These are phyloP conservation scores for Todiramphus saurophagus DNA, from an alignment of 2,113 vertebrate species.

Conservation along the genomic window DNA sequence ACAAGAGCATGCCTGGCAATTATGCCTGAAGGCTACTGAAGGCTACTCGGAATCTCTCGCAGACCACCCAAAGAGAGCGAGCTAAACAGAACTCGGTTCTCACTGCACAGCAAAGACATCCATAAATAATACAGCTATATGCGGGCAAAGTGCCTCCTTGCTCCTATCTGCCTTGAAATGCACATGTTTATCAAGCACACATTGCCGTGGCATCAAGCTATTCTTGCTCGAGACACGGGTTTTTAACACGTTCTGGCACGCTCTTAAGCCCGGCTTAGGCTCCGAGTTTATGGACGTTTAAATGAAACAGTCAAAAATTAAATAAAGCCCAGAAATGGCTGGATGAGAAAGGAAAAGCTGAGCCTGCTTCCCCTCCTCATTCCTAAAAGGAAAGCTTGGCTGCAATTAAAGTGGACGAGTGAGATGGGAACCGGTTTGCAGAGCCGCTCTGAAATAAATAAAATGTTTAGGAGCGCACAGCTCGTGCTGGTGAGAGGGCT, in stretches of 20 bases:
- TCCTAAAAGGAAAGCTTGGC: not conserved
- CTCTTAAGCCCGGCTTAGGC: constrained; percentile 25
- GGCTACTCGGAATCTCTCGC: constrained; percentile 88
- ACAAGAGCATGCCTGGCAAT: constrained; percentile 86
- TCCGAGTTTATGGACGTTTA: constrained; percentile 31
- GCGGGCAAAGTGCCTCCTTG: constrained; percentile 45
- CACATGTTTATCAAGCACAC: constrained; percentile 66
- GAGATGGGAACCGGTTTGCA: not conserved
- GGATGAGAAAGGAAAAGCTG: not conserved
- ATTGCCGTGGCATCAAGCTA: constrained; percentile 59
- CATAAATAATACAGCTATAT: constrained; percentile 67
- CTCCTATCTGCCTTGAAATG: constrained; percentile 62
- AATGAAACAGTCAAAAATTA: constrained; percentile 60
- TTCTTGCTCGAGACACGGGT: constrained; percentile 26
- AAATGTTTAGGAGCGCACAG: not conserved
- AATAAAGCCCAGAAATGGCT: constrained; percentile 47
- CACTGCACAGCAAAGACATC: constrained; percentile 53
- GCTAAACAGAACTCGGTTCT: constrained; percentile 70
- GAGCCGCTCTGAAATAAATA: not conserved
- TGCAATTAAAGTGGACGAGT: not conserved
- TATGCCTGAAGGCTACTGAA: constrained; percentile 91
- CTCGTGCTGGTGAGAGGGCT: not conserved
- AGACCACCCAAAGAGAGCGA: constrained; percentile 92
- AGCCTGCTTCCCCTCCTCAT: not conserved
- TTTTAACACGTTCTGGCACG: constrained; percentile 39